phyloP scores from a whole-genome alignment of 2,113 vertebrate species.

The Regulus satrapa region DNA sequence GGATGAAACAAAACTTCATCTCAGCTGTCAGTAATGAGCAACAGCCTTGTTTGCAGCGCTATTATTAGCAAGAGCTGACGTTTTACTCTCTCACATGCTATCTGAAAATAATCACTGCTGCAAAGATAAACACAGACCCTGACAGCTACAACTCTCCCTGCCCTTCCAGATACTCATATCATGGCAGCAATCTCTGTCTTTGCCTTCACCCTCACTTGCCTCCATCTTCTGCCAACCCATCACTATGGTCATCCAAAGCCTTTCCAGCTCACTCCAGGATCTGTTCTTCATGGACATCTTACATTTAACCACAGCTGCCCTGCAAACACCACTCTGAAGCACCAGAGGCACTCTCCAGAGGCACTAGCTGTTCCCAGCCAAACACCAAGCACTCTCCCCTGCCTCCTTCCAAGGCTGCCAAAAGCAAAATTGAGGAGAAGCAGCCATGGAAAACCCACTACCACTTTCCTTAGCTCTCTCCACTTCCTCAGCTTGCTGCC shows the following conservation, averaged over 20 bases:
- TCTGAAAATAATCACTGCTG: constrained; percentile 42
- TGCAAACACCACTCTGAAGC: background rate
- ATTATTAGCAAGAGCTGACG: constrained; percentile 7
- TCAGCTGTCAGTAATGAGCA: constrained; percentile 21
- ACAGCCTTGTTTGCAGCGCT: background rate
- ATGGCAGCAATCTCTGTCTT: background rate
- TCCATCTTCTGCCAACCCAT: background rate
- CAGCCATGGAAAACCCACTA: background rate
- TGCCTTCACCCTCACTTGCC: background rate
- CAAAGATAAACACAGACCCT: constrained; percentile 34
- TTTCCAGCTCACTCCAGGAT: background rate
- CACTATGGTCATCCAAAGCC: background rate
- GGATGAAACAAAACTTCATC: background rate
- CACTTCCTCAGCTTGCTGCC: background rate
- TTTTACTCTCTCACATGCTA: background rate
- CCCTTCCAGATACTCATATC: background rate
- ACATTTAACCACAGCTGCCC: background rate
- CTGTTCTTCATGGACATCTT: background rate
- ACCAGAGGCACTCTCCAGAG: background rate
- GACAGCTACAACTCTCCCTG: background rate
- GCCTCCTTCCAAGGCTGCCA: background rate
- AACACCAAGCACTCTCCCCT: background rate
- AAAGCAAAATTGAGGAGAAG: background rate
- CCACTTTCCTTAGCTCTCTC: background rate
- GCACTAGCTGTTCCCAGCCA: background rate